Evolutionary conservation across 2,113 vertebrate species (phyloP).

Genomic region (Gopherus flavomarginatus): DNA sequence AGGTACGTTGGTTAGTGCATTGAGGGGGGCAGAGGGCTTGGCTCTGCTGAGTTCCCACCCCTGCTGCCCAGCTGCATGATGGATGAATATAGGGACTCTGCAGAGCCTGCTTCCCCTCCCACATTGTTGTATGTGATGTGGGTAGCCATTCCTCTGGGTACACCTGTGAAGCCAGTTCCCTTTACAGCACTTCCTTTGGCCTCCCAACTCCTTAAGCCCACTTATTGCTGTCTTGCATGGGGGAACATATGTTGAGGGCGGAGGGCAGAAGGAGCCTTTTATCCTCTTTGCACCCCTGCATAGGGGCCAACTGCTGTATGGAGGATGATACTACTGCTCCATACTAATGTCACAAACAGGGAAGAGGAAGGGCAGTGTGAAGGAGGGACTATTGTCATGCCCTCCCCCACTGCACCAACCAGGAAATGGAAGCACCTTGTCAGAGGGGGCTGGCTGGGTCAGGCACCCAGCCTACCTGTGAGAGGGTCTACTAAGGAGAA

Average conservation of each 20-base stretch:
- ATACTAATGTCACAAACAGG: not conserved
- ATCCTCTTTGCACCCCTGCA: not conserved
- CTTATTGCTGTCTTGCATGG: not conserved
- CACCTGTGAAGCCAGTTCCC: not conserved
- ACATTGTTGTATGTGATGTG: not conserved
- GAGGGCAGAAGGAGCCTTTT: not conserved
- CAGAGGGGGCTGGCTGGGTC: not conserved
- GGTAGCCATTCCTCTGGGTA: not conserved
- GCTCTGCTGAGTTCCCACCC: not conserved
- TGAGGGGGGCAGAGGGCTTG: not conserved
- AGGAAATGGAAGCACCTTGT: not conserved
- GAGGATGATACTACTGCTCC: not conserved
- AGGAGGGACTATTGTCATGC: no score
- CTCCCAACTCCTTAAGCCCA: not conserved
- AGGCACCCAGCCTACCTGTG: not conserved
- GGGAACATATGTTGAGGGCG: not conserved
- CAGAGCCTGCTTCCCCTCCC: not conserved
- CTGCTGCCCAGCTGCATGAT: not conserved
- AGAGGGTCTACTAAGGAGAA: no score
- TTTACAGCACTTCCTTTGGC: not conserved
- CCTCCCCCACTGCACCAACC: not conserved
- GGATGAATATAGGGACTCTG: not conserved
- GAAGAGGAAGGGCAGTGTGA: not conserved
- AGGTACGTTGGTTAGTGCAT: not conserved
- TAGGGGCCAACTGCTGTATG: not conserved